Conservation (phyloP, 2,797 vertebrate species). For the Poeciliopsis infans region DNA sequence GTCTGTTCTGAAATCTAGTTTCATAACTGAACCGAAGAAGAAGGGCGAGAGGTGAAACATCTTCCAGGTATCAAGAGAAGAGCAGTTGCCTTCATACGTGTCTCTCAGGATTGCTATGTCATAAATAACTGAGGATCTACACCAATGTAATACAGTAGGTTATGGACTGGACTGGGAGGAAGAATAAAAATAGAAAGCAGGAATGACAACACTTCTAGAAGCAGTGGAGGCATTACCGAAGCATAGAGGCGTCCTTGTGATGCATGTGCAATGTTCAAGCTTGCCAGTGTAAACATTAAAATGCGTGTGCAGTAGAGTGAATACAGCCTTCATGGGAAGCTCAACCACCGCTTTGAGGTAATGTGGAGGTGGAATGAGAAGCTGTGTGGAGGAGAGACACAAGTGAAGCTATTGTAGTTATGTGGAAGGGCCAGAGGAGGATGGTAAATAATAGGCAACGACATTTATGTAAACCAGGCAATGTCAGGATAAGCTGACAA, state of each 20-base stretch:
- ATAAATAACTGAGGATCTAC: not conserved
- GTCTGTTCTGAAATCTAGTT: not conserved
- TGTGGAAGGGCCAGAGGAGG: constrained; percentile 1
- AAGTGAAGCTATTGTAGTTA: constrained; percentile 30
- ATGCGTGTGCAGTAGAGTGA: constrained; percentile 10
- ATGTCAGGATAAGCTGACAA: constrained; percentile 36
- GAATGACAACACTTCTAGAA: constrained; percentile 23
- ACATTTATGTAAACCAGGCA: constrained; percentile 40
- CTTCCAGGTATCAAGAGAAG: not conserved
- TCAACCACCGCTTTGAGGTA: constrained; percentile 16
- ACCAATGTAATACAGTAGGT: constrained; percentile 17
- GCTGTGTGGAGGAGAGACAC: constrained; percentile 28
- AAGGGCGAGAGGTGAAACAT: not conserved
- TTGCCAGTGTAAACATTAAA: constrained; percentile 2
- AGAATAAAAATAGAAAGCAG: constrained; percentile 62
- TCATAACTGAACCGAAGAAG: not conserved
- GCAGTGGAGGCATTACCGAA: constrained; percentile 29
- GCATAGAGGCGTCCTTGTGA: constrained; percentile 22
- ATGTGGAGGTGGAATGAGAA: constrained; percentile 24
- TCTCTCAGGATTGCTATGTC: not conserved
- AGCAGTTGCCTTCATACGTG: not conserved
- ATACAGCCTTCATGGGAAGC: constrained; percentile 22
- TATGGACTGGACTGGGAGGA: constrained; percentile 46
- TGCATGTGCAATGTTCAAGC: constrained; percentile 7
- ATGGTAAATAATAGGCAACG: constrained; percentile 27